A percentile compares a stretch with the other conserved stretches of the same genome.
Conservation (phyloP, 2,888 invertebrate species). For the Drosophila antonietae region DNA sequence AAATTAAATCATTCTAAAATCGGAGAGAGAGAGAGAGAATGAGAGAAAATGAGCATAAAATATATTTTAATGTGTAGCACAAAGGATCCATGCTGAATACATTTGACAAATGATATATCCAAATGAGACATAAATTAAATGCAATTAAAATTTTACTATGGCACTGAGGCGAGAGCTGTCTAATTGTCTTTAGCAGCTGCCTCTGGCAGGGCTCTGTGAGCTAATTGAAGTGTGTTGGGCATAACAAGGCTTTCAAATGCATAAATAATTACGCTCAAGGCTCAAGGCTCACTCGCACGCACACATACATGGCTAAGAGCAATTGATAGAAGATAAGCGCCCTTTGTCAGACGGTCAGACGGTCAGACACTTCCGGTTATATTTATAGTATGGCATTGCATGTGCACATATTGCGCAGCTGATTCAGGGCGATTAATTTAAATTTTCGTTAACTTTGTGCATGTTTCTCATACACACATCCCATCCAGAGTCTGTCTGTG, state of each 20-base stretch:
- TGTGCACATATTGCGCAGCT: slow-evolving; percentile 1
- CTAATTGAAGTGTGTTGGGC: slow-evolving; percentile 30
- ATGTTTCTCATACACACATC: slow-evolving; percentile 13
- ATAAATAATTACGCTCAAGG: slow-evolving; percentile 58
- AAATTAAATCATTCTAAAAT: slow-evolving; percentile 22
- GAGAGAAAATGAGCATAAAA: not conserved
- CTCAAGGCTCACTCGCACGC: slow-evolving; percentile 22
- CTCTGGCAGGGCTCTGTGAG: slow-evolving; percentile 41
- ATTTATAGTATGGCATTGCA: slow-evolving; percentile 4
- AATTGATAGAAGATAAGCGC: slow-evolving; percentile 31
- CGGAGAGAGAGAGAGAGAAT: not conserved
- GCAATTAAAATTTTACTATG: slow-evolving; percentile 48
- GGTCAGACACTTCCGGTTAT: slow-evolving; percentile 16
- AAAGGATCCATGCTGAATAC: slow-evolving; percentile 20
- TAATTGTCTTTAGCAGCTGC: slow-evolving; percentile 24
- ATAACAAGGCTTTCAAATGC: slow-evolving; percentile 46
- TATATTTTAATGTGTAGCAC: slow-evolving; percentile 16
- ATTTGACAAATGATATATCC: slow-evolving; percentile 19
- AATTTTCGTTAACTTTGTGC: slow-evolving; percentile 47
- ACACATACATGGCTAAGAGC: not conserved
- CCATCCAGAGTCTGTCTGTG: not conserved
- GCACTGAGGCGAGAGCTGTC: slow-evolving; percentile 10
- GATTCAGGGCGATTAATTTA: slow-evolving; percentile 56
- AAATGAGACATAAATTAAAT: slow-evolving; percentile 43
- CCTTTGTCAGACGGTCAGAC: slow-evolving; percentile 37